phyloP scores from a whole-genome alignment of 2,888 invertebrate genomes.

The Allophyes oxyacanthae region DNA sequence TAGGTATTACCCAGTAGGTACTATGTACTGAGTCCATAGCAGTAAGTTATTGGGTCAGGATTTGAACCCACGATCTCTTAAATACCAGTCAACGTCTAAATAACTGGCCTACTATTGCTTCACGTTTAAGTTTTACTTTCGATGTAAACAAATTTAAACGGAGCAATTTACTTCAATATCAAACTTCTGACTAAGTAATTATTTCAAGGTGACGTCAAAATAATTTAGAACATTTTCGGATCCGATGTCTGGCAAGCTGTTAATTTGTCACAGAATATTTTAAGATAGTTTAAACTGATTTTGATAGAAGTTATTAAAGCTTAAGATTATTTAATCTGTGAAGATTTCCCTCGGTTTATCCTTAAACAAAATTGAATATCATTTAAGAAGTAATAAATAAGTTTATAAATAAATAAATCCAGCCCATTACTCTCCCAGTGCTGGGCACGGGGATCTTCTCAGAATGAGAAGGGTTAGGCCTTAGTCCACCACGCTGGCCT shows the following conservation, averaged over 20 bases:
- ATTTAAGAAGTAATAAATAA: no score
- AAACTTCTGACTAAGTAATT: constrained; percentile 13
- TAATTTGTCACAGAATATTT: constrained; percentile 25
- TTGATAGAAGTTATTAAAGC: constrained; percentile 33
- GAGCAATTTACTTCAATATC: constrained; percentile 9
- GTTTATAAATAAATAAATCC: no score
- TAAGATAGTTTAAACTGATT: constrained; percentile 38
- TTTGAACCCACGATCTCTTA: constrained; percentile 9
- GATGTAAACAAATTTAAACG: constrained; percentile 15
- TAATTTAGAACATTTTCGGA: constrained; percentile 19
- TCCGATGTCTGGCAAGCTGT: constrained; percentile 13
- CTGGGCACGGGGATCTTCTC: no score
- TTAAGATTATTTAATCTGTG: constrained; percentile 24
- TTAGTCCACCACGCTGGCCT: no score
- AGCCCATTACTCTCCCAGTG: no score
- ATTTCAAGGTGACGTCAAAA: constrained; percentile 21
- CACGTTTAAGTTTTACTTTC: neutral
- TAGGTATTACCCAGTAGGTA: no score
- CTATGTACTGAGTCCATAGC: no score
- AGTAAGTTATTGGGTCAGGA: constrained; percentile 10
- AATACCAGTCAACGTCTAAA: neutral
- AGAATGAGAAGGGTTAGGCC: no score
- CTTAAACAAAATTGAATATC: no score
- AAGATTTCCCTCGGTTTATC: neutral
- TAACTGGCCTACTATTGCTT: neutral